Base-by-base conservation (phyloP, 2,888 invertebrate genomes). In the Hipparchia semele region DNA sequence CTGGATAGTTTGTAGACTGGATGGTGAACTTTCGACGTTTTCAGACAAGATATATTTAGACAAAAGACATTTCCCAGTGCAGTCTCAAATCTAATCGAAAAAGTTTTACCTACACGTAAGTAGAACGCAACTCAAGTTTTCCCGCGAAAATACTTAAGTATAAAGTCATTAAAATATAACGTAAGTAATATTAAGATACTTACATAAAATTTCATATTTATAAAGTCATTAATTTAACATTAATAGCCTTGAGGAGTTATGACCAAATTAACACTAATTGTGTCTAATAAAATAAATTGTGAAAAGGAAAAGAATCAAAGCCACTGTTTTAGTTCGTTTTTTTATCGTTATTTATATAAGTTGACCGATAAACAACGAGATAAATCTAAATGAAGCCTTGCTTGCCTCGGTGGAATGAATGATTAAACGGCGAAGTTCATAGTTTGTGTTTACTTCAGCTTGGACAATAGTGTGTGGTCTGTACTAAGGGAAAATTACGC, bases 401-500 rank as follows among this genome's bases (percentile, higher is more conserved):
- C 83, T 80, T 81, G 76, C 79, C 82, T 82, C 81, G 84, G 73
- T 73, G 79, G 80, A 88, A 90, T 92, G 92, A 92, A 91, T 92
- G 90, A 92, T 93, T 93, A 92, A 92, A 87, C 87, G 86, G 82
- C 84, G 86, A 86, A 86, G 86, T 87, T 85, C 87, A 90, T 90
- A 87, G 91, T 92, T 92, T 90, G 91, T 91, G 92, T 91, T 91
- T 91, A 91, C 91, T 90, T 90, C 88, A 83, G 88, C 83, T 83
- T 81, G 85, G 85, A 87, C 88, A 86, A 87, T 84, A 87, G 83
- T 83, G 82, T 83, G 84, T 83, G 82, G 83, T 84, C 84, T 54
- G 84, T 85, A 86, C 87, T 90, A 90, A 91, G 89, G 88, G 90
- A 90, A 88, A 92, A 90, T 91, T 91, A 91, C 90, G 87, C 86